Conservation (phyloP, 2,113 vertebrate species). For the Stercorarius parasiticus region DNA sequence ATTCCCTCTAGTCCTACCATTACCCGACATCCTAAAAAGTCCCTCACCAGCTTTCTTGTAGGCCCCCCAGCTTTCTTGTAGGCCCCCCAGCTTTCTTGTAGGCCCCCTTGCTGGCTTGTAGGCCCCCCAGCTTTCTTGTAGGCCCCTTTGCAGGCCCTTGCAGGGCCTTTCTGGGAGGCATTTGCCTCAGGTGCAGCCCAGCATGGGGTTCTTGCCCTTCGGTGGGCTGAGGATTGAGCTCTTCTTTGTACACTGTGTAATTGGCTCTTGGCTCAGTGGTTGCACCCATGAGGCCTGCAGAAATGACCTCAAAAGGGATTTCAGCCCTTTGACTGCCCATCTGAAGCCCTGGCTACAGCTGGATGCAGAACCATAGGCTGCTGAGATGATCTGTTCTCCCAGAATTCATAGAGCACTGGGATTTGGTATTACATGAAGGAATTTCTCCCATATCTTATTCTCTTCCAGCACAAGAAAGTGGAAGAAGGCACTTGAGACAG, state of each 20-base stretch:
- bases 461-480: background rate
- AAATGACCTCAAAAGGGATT: background rate
- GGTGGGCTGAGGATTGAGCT: background rate
- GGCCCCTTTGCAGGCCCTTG: no score
- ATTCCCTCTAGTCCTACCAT: no score
- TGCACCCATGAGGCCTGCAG: background rate
- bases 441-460: background rate
- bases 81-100: no score
- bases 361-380: background rate
- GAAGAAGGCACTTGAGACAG: background rate
- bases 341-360: background rate
- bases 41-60: no score
- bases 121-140: no score
- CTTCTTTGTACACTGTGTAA: background rate
- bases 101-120: no score
- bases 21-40: no score
- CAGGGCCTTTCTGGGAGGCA: background rate
- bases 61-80: no score
- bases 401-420: background rate
- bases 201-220: background rate
- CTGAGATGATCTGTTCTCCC: background rate
- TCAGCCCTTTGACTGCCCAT: background rate
- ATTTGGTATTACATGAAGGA: background rate
- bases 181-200: background rate
- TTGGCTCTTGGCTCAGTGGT: background rate